phyloP scores from a whole-genome alignment of 1,140 invertebrate species.

The Agrilus planipennis region DNA sequence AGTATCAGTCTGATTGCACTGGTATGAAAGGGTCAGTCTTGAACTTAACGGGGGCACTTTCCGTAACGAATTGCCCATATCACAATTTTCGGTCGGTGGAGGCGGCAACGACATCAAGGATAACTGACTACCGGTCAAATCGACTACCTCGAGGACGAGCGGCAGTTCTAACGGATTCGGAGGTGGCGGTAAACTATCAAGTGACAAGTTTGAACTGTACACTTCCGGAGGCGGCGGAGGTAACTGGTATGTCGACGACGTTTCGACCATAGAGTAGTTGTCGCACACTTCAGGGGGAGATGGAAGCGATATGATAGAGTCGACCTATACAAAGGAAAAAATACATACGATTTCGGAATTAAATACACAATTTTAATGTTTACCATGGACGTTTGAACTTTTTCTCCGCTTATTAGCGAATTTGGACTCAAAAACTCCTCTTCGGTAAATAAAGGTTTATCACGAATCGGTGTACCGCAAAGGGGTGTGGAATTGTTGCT shows the following conservation, averaged over 20 bases:
- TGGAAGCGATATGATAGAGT: conserved; percentile 42
- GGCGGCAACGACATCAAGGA: conserved; percentile 55
- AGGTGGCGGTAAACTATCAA: conserved; percentile 64
- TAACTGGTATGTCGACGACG: conserved; percentile 31
- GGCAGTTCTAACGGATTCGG: conserved; percentile 55
- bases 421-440: conserved; percentile 1
- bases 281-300: conserved; percentile 41
- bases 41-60: too few species aligned
- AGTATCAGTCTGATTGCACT: too few species aligned
- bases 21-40: too few species aligned
- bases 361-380: too few species aligned
- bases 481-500: conserved; percentile 40
- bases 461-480: conserved; percentile 40
- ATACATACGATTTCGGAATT: too few species aligned
- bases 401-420: conserved; percentile 20
- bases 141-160: conserved; percentile 39
- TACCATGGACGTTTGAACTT: conserved; percentile 35
- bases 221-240: conserved; percentile 52
- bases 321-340: too few species aligned
- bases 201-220: conserved; percentile 60
- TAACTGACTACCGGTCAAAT: conserved; percentile 55
- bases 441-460: conserved; percentile 33
- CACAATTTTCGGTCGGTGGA: conserved; percentile 37
- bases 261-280: conserved; percentile 28
- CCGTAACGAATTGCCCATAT: too few species aligned